Conservation (phyloP, 92 coral and sea anemone genomes). For the Hydrozoanthus gracilis region DNA sequence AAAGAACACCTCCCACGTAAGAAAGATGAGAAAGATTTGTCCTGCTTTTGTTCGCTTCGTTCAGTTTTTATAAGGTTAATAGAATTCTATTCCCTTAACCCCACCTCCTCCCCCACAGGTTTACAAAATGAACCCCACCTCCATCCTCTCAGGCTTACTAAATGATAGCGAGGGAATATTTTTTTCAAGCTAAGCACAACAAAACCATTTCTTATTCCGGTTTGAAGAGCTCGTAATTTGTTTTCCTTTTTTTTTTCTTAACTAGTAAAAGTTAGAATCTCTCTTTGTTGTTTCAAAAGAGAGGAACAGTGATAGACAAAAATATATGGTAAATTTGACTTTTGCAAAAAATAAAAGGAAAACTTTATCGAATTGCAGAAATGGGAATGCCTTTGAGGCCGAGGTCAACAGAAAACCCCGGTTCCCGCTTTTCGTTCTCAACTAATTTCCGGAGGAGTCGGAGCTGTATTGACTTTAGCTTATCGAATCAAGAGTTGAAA, state of each 20-base stretch:
- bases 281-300: too few species aligned
- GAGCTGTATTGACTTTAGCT: slow-evolving; percentile 1
- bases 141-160: too few species aligned
- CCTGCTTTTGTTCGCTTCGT: too few species aligned
- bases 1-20: not conserved
- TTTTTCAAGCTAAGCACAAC: too few species aligned
- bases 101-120: not conserved
- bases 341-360: not conserved
- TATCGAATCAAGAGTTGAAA: not conserved
- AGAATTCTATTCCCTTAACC: not conserved
- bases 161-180: too few species aligned
- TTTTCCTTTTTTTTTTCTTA: too few species aligned
- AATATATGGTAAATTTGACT: not conserved
- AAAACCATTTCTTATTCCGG: too few species aligned
- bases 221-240: too few species aligned
- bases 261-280: too few species aligned
- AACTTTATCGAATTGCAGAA: not conserved
- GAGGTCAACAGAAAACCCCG: not conserved
- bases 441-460: not conserved
- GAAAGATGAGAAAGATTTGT: not conserved
- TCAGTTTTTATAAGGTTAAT: not conserved
- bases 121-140: too few species aligned
- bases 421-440: too few species aligned
- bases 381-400: not conserved
- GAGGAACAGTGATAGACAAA: too few species aligned